Evolutionary conservation across 2,888 invertebrate genomes (phyloP), one percentile per base, ranked within the genome.

Genomic region (Patella pellucida): DNA sequence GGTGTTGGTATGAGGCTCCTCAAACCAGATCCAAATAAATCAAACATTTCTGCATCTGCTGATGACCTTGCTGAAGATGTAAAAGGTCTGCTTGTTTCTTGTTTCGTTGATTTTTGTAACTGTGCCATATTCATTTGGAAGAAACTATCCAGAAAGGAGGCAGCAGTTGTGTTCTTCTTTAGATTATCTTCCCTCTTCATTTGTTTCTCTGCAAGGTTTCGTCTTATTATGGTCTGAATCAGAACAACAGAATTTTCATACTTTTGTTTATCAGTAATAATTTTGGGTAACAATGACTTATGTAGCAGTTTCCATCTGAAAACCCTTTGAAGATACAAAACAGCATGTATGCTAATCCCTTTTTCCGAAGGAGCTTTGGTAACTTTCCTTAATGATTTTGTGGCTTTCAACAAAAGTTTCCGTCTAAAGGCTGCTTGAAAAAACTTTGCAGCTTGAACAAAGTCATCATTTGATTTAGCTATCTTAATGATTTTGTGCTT

Each of bases 181-280:
- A 62, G 23, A 23, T 14, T 62, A 62, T 19, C 19, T 41, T 41
- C 41, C 9, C 41, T 41, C 62, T 62, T 62, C 19, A 19, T 19
- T 62, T 19, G 62, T 19, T 62, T 62, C 19, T 62, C 14, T 19
- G 7, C 62, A 7, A 62, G 62, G 7, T 62, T 62, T n/a, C 19
- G n/a, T 62, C 62, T 62, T n/a, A 62, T 62, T 62, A 62, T 62
- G 19, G 62, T 62, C 16, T 62, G 62, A 62, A 62, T 62, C 15
- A 62, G n/a, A 19, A 62, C 19, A n/a, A 62, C 62, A 19, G 62
- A 62, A 19, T 62, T 19, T 19, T 62, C 62, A 62, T 19, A 62
- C n/a, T n/a, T 19, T 5, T 11, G 19, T 62, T 62, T 62, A 9
- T 41, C 41, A 0, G 41, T 41, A 41, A 41, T 41, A 7, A 41